Evolutionary conservation across 2,113 vertebrate species (phyloP), one percentile per base, ranked within the genome.

Genomic region (Pyrgilauda ruficollis): DNA sequence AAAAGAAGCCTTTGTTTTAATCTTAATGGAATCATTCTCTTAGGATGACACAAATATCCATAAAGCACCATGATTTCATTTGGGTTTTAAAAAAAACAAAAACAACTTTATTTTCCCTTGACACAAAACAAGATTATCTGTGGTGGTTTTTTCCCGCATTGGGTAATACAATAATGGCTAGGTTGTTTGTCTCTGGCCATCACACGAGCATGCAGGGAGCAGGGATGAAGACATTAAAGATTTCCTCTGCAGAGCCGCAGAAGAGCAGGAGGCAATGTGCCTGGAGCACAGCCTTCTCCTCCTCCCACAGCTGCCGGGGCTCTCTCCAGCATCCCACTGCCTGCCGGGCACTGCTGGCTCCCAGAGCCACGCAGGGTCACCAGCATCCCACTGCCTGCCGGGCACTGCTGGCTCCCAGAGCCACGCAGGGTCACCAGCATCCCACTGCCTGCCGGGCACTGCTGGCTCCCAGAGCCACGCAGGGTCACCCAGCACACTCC

Each of bases 1-100:
- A 61, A 95, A 93, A 96, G 90, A 94, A 96, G 77, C 41, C 83
- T 94, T 97, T 97, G 94, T 97, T 96, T 95, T 91, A 90, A 28
- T 89, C 92, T 95, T 95, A 95, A 94, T 93, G 86, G 86, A 95
- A 94, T 96, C 83, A 93, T 94, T 96, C 92, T 94, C 93, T 41
- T 28, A 95, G 80, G 86, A 95, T 95, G 96, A 97, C 94, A 96
- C 69, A 95, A 90, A 95, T 90, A 94, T 89, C 90, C 86, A 92
- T 82, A 96, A 96, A 93, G 49, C 31, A 69, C 84, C 62, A 94
- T 96, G 90, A 96, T 95, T 96, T 97, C 92, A 96, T 96, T 92
- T 79, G 80, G 58, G 53, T 68, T 95, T 86, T 58, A 78, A 89
- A 92, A 92, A 92, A 94, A 88, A 81, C 79, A 93, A 94, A 95